Evolutionary conservation across 2,888 invertebrate genomes (phyloP).

Genomic region (Nezara viridula): DNA sequence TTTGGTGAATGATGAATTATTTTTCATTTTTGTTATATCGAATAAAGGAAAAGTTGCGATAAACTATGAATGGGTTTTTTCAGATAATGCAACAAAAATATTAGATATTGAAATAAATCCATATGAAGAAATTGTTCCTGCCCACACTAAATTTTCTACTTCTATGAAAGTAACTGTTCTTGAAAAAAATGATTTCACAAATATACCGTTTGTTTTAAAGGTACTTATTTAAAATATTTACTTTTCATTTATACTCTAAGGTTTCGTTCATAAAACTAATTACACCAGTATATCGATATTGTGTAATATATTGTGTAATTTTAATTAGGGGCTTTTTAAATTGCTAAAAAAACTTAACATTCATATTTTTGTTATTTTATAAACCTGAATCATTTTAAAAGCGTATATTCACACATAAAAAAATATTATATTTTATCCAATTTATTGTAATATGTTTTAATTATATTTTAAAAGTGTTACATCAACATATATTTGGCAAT

Average conservation of each 20-base stretch:
- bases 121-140: not conserved
- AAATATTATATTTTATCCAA: too few species aligned
- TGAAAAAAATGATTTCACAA: not conserved
- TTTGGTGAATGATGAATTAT: not conserved
- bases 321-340: too few species aligned
- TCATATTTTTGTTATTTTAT: too few species aligned
- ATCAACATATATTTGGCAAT: too few species aligned
- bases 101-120: slow-evolving; percentile 1
- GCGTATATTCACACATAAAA: too few species aligned
- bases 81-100: not conserved
- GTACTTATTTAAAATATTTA: not conserved
- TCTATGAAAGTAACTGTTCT: not conserved
- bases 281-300: too few species aligned
- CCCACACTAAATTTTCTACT: not conserved
- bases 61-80: not conserved
- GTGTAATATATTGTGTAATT: too few species aligned
- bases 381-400: too few species aligned
- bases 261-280: too few species aligned
- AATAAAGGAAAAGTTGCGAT: slow-evolving; percentile 18
- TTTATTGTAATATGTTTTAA: too few species aligned
- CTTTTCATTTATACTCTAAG: not conserved
- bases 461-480: too few species aligned
- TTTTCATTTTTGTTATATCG: not conserved
- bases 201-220: slow-evolving; percentile 2
- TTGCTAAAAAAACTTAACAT: too few species aligned